Evolutionary conservation across 1,140 invertebrate species (phyloP), one percentile per base, ranked within the genome.

Genomic region (Steinernema khuongi): DNA sequence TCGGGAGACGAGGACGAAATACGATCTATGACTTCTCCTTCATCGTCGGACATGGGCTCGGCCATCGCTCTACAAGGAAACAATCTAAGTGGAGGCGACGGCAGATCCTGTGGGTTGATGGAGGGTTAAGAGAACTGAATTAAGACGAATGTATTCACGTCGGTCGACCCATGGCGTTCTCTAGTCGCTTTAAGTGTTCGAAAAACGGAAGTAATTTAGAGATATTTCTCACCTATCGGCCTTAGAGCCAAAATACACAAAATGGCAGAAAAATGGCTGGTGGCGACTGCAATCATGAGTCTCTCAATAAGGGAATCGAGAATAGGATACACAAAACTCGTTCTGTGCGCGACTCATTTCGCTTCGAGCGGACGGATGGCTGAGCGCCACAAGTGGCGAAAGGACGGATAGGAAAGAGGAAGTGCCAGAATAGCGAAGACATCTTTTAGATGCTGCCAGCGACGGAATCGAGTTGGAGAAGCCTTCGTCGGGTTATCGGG

Each of bases 41-140:
- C 50, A 22, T 60, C 50, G 11, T 72, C 71, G 41, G 71, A 72
- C 7, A 70, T 19, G 1, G 69, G 28, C 29, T 70, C 69, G n/a
- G 29, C 69, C 30, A 60, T 60, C 50, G 19, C 50, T 60, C 50
- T 60, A 60, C 4, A 60, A 60, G 4, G 26, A 41, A 22, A 22
- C 50, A 26, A 14, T n/a, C 4, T 60, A 4, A 14, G 26, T 14
- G 26, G 14, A 60, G n/a, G 36, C 7, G n/a, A n/a, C 7, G 7
- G n/a, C 36, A n/a, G 7, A 11, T 11, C 36, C 7, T 41, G 7
- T n/a, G 36, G 36, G n/a, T 41, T 11, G 7, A 41, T 7, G 36
- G n/a, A 41, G n/a, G 36, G 7, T 41, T 41, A 41, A 11, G n/a
- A n/a, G 50, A 60, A 60, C 26, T 60, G 50, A 22, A 60, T 60